Evolutionary conservation across 2,113 vertebrate species (phyloP), one percentile per base, ranked within the genome.

Genomic region (Lates calcarifer): DNA sequence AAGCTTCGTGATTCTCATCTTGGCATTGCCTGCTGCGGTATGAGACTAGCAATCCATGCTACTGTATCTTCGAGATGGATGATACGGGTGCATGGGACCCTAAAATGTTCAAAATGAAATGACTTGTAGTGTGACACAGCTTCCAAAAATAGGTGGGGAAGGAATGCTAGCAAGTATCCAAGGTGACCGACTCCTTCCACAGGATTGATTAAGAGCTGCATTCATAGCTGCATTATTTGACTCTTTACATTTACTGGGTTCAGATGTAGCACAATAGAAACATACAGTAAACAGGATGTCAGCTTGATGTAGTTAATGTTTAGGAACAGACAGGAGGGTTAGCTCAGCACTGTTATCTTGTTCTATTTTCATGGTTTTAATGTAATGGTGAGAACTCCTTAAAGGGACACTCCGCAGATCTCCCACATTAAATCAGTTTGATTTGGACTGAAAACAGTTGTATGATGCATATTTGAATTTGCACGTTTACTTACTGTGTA

Each of bases 101-200:
- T 24, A 33, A 31, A 37, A 31, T 20, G 53, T 11, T 35, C 4
- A 20, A 51, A 73, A 41, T n/a, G 1, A 55, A 67, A 69, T 24
- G 31, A 67, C 45, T 39, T 26, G 24, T 26, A 24, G 14, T 49
- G 31, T 60, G 35, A 55, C 31, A 18, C 1, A 12, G 39, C 35
- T 58, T 22, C 56, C n/a, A n/a, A 18, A 74, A 49, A 77, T 56
- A 75, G 39, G 17, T 41, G n/a, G 11, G 51, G n/a, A 53, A 8
- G 41, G 15, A 26, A 26, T 1, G 11, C 3, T 13, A 24, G 5
- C 47, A n/a, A 18, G 45, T 20, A 14, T n/a, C 41, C 29, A 60
- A 37, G 31, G 11, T 58, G 74, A 49, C 26, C 15, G 2, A 22
- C 24, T 33, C 20, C 20, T 26, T 24, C 35, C 5, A 17, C 24